Evolutionary conservation across 2,888 invertebrate genomes (phyloP), one percentile per base, ranked within the genome.

Genomic region (Stenoptilia bipunctidactyla): DNA sequence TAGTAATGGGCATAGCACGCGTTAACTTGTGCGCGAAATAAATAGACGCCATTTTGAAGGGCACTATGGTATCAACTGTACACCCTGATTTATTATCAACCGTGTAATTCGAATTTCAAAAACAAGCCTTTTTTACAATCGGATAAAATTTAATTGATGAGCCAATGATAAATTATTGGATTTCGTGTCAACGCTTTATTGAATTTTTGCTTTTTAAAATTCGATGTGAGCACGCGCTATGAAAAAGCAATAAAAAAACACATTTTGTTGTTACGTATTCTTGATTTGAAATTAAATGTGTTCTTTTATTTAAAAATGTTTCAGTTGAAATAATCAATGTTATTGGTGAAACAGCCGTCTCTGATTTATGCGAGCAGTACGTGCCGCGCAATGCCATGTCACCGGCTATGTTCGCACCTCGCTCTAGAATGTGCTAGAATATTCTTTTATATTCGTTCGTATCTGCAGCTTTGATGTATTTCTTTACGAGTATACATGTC

Each of bases 261-360:
- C 20, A 8, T 20, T 20, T n/a, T 20, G 8, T 20, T 20, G 20
- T 20, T 5, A 20, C 8, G 20, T n/a, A n/a, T n/a, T n/a, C n/a
- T n/a, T n/a, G 20, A 5, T 20, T 20, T 8, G 20, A 20, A 20
- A 20, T 20, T 3, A 3, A 20, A 20, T 20, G n/a, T 20, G 20
- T 20, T 5, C 3, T 5, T 20, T 20, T 5, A 20, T 5, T 5
- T 5, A 20, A 20, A 20, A 20, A 5, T 5, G 20, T 20, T 20
- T 20, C 20, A 5, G 20, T 20, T 30, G 10, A 72, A 76, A 70
- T 72, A 75, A 75, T 80, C 73, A 76, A 73, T 82, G 77, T 75
- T 74, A 79, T 79, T 76, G 72, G 75, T 72, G 66, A 79, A 82
- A 79, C 79, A 80, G 74, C 66, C 72, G 57, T 58, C 53, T 54